phyloP scores from a whole-genome alignment of 2,797 vertebrate species.

The Yasuhikotakia modesta region DNA sequence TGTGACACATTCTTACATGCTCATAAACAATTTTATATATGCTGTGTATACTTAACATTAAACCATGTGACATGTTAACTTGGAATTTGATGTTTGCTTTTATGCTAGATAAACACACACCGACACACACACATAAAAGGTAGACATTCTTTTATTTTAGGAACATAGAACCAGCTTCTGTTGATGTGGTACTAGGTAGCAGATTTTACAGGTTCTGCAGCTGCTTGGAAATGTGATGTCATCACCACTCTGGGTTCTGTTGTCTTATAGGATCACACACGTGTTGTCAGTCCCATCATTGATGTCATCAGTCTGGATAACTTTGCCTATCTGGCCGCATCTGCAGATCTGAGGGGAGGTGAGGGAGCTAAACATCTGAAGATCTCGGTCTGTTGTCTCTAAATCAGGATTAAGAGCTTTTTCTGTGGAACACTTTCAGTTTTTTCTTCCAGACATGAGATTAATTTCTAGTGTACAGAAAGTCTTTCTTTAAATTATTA shows the following conservation, averaged over 20 bases:
- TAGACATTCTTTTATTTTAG: neutral
- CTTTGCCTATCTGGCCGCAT: slow-evolving; percentile 96
- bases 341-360: slow-evolving; percentile 97
- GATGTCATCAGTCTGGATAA: slow-evolving; percentile 99
- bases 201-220: neutral
- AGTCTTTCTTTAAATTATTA: too few relatives aligned
- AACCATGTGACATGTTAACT: neutral
- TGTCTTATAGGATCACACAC: slow-evolving; percentile 87
- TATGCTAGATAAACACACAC: slow-evolving; percentile 13
- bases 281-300: slow-evolving; percentile 97
- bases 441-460: too few relatives aligned
- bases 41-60: neutral
- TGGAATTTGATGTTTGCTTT: neutral
- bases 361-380: slow-evolving; percentile 58
- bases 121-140: neutral
- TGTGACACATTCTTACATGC: slow-evolving; percentile 12
- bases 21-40: slow-evolving; percentile 27
- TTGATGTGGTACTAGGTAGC: neutral
- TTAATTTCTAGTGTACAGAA: too few relatives aligned
- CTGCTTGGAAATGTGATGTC: neutral
- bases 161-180: neutral
- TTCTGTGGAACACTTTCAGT: too few relatives aligned
- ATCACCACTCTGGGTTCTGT: neutral
- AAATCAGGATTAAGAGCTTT: too few relatives aligned
- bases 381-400: slow-evolving; percentile 9